Evolutionary conservation across 1,140 invertebrate genomes (phyloP).

Genomic region (Hormaphis cornu): DNA sequence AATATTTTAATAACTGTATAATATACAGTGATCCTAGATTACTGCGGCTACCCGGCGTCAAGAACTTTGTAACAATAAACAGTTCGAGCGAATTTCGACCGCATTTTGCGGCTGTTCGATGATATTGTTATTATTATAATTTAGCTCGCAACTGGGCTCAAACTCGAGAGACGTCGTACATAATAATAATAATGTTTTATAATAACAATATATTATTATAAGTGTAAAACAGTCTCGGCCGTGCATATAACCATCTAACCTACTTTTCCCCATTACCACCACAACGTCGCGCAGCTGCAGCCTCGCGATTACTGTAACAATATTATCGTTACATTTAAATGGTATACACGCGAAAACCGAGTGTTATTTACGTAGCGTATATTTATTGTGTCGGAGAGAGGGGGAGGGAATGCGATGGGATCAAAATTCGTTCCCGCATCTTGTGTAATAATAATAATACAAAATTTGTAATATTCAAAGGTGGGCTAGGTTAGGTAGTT

Average conservation of each 20-base stretch:
- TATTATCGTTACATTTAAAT: slow-evolving; percentile 19
- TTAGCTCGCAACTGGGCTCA: not conserved
- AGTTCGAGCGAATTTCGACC: not conserved
- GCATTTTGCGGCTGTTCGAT: not conserved
- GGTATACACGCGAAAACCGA: not conserved
- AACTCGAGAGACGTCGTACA: not conserved
- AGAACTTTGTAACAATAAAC: slow-evolving; percentile 6
- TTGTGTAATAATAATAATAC: no score
- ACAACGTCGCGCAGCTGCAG: not conserved
- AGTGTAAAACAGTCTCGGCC: no score
- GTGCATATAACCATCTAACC: no score
- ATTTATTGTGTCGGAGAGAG: not conserved
- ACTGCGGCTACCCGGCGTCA: not conserved
- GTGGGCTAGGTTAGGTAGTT: no score
- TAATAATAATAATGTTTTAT: not conserved
- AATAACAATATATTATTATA: not conserved
- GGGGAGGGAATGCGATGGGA: not conserved
- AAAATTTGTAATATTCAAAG: no score
- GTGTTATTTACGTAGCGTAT: slow-evolving; percentile 9
- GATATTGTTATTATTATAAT: no score
- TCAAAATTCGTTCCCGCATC: not conserved
- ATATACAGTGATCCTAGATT: no score
- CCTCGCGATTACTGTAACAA: slow-evolving; percentile 18
- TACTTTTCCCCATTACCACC: not conserved
- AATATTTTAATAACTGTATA: no score